Base-by-base conservation (phyloP, 2,888 invertebrate genomes). In the Polylopha cassiicola region DNA sequence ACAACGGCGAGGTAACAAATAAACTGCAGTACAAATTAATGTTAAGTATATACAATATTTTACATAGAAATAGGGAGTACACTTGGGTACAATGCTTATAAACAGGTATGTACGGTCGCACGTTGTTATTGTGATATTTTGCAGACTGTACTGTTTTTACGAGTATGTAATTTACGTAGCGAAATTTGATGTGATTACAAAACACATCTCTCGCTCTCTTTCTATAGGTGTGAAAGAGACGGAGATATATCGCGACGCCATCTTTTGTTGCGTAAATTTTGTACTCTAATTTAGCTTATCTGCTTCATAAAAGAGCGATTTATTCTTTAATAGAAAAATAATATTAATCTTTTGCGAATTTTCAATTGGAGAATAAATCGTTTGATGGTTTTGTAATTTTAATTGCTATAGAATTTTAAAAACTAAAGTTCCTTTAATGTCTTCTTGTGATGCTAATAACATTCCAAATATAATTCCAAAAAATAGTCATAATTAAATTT, bases 11-110 rank as follows among this genome's bases (percentile, higher is more conserved):
- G 69, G 71, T 79, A 77, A 75, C 66, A 62, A 65, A 73, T 65
- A 69, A 65, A 61, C 48, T 54, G 65, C 78, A 84, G 82, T 84
- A 84, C 82, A 84, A 84, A 84, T 80, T 84, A 82, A 69, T 76
- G 58, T 70, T 84, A 81, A 82, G 78, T 55, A 53, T 76, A 74
- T 69, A 43, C 50, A 65, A 65, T 59, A 58, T 61, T 53, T 55
- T 9, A 36, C 24, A 37, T 37, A 43, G 30, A 32, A 41, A 29
- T 34, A 43, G 34, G 21, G 20, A 37, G 33, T 67, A 66, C 77
- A 74, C 76, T 80, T 72, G 66, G 74, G 80, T 75, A 74, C 82
- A 73, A 70, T 69, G 80, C 72, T 58, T 46, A 48, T 60, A 73
- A 63, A 53, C 75, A 58, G 73, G 39, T 46, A 43, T 43, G 48